Evolutionary conservation across 2,113 vertebrate genomes (phyloP).

Genomic region (Pongo abelii): DNA sequence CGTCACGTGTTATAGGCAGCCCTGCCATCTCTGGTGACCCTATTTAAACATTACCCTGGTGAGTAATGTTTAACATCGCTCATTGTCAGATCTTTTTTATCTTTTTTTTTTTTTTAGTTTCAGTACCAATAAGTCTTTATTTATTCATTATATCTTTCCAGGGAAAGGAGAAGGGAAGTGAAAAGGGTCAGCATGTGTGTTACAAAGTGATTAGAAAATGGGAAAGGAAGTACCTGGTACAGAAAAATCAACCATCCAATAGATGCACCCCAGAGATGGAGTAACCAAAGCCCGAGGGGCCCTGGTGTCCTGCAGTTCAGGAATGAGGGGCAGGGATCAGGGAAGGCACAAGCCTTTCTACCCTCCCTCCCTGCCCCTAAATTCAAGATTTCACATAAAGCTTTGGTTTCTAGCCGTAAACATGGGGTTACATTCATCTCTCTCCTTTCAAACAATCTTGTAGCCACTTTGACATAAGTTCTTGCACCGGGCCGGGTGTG

Average conservation of each 20-base stretch:
- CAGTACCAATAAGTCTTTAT: slow-evolving; percentile 71
- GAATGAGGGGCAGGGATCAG: background rate
- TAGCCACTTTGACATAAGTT: background rate
- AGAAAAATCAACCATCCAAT: background rate
- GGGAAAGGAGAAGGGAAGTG: slow-evolving; percentile 33
- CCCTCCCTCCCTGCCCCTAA: slow-evolving; percentile 15
- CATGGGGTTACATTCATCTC: slow-evolving; percentile 77
- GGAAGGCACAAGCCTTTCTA: background rate
- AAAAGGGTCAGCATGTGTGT: slow-evolving; percentile 60
- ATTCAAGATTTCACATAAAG: slow-evolving; percentile 31
- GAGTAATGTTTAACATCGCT: background rate
- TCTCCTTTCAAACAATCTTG: slow-evolving; percentile 63
- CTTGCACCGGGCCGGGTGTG: no score
- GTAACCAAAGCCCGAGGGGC: background rate
- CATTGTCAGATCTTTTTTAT: background rate
- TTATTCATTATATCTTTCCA: slow-evolving; percentile 68
- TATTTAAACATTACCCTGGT: no score
- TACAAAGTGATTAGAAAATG: slow-evolving; percentile 62
- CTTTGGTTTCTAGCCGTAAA: slow-evolving; percentile 80
- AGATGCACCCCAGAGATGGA: background rate
- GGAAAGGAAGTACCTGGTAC: background rate
- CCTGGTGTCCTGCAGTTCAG: background rate
- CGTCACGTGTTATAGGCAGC: background rate
- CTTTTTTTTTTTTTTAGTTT: background rate
- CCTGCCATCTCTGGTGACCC: background rate